Evolutionary conservation across 2,797 vertebrate species (phyloP).

Genomic region (Sebastes kiyomatsui): DNA sequence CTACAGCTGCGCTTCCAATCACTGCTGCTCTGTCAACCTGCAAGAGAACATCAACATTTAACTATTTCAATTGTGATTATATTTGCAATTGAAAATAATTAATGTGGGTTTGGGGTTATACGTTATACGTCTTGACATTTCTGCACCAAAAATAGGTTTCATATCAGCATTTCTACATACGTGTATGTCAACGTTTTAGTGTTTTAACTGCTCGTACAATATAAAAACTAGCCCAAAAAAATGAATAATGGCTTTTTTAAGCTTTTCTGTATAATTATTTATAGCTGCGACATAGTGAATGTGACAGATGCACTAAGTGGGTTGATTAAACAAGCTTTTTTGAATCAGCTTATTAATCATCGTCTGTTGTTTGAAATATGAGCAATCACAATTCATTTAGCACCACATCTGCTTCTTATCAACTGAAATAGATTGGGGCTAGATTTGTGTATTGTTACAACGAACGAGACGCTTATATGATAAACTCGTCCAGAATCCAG

Average conservation of each 20-base stretch:
- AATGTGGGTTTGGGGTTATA: too few relatives aligned
- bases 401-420: slow-evolving; percentile 42
- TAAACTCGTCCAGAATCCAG: slow-evolving; percentile 10
- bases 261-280: neutral
- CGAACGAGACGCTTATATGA: neutral
- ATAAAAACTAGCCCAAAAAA: neutral
- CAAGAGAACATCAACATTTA: neutral
- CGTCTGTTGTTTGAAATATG: neutral
- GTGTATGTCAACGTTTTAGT: too few relatives aligned
- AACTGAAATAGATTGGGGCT: neutral
- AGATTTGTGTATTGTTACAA: slow-evolving; percentile 4
- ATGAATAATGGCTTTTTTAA: neutral
- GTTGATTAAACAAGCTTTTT: slow-evolving; percentile 11
- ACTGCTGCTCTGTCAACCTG: slow-evolving; percentile 17
- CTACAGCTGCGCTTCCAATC: neutral
- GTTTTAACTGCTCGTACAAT: too few relatives aligned
- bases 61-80: too few relatives aligned
- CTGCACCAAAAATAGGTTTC: too few relatives aligned
- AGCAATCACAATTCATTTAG: slow-evolving; percentile 25
- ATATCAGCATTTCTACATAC: too few relatives aligned
- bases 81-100: too few relatives aligned
- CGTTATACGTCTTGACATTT: too few relatives aligned
- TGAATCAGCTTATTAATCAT: slow-evolving; percentile 22
- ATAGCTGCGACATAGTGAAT: neutral
- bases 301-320: slow-evolving; percentile 2